Evolutionary conservation across 1,140 invertebrate genomes (phyloP), one percentile per base, ranked within the genome.

Genomic region (Armadillidium nasatum): DNA sequence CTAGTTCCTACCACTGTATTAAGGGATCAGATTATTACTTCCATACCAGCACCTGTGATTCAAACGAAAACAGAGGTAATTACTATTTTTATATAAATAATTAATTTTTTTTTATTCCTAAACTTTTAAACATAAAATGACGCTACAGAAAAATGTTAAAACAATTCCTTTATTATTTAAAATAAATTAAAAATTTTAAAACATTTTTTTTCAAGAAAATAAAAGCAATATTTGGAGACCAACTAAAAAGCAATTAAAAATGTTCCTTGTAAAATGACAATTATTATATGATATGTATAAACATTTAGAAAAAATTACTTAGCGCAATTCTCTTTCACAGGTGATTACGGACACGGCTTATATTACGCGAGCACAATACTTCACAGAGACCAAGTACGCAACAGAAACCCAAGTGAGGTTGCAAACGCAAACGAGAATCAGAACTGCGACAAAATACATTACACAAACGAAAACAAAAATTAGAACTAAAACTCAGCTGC

Each of bases 361-460:
- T n/a, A 50, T 76, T 0, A 76, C 75, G 0, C 69, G 71, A 50
- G 75, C 75, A 4, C 75, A 76, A 69, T 76, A 68, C 70, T 76
- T 76, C 69, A 76, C 75, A 21, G 75, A 76, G 22, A 76, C 75
- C 0, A 76, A 45, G 10, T 76, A 72, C 69, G 75, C 71, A 19
- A 76, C 75, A 7, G 46, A 72, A 44, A 71, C 71, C 0, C 11
- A 71, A 11, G 45, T 72, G 13, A 50, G 71, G 45, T 71, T 70
- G 23, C 43, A 54, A 10, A 72, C 75, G 9, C 54, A 76, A 15
- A 76, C 68, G 4, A 19, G 50, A 11, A 9, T 43, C 10, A 68
- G 43, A 21, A 54, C 66, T 11, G 21, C 45, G 0, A 75, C 73
- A 33, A 13, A 60, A 60, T 60, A 4, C 19, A 4, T 75, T 13